Base-by-base conservation (phyloP, 2,113 vertebrate species). In the Apteryx mantelli region DNA sequence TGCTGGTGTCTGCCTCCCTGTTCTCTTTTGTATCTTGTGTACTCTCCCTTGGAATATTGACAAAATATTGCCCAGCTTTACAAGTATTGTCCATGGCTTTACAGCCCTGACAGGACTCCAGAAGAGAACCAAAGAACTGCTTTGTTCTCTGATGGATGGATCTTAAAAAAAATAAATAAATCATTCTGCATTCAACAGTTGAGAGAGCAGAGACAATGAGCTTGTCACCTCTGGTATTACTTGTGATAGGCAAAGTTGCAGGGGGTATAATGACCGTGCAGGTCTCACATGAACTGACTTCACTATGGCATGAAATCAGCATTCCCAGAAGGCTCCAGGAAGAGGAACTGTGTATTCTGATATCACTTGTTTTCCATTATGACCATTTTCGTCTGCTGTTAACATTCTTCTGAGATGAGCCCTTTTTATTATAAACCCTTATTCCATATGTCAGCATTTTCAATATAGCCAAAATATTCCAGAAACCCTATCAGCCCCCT, bases 301-400 rank as follows among this genome's bases (percentile, higher is more conserved):
- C 1, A 4, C 52, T 74, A 46, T 48, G 74, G 21, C 55, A 25
- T 80, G 61, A 69, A 64, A 75, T 21, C 52, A 32, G 73, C 48
- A 19, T 8, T 86, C 60, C 91, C 83, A 92, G 83, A 40, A 78
- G 88, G 73, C 26, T 83, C 64, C 63, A 53, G 56, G n/a, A 71
- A 56, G 53, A 86, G 68, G 32, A 93, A 82, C 30, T 12, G 1
- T 2, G 18, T 76, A 66, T 75, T 63, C 7, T 1, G 36, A 1
- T 34, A 44, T 26, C 63, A 14, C 79, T 87, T 76, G 13, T 56
- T 91, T 88, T 52, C 91, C 53, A 40, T 55, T 58, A 50, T 2
- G 44, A 50, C 42, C 88, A 61, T 53, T 87, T 85, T 69, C 50
- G 16, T 55, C 70, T 56, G 44, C 87, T 61, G n/a, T 61, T 42